Conservation (phyloP, 2,888 invertebrate genomes). For the Horisme vitalbata region DNA sequence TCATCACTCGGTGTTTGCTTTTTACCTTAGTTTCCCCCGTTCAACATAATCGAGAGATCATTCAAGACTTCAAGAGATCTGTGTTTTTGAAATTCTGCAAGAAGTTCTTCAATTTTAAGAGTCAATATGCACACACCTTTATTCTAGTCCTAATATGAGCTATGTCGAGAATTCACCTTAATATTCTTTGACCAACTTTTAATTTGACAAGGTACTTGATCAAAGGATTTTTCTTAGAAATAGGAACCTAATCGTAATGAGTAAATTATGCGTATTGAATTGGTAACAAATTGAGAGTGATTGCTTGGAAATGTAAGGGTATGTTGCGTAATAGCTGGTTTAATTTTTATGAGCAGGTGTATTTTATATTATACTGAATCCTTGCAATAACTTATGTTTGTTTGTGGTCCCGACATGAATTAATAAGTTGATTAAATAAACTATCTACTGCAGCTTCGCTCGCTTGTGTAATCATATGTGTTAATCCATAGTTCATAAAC, state of each 20-base stretch:
- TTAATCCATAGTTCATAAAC: no score
- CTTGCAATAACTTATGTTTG: no score
- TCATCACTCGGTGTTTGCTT: no score
- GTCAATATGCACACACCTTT: conserved; percentile 7
- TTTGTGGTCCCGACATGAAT: no score
- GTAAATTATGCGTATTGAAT: conserved; percentile 27
- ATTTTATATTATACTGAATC: neutral
- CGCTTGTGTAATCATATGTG: no score
- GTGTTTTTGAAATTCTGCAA: no score
- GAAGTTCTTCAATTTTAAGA: no score
- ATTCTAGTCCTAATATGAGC: conserved; percentile 41
- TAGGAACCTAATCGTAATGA: conserved; percentile 24
- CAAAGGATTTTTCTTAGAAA: neutral
- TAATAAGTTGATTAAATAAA: no score
- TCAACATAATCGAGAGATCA: no score
- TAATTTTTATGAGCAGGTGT: neutral
- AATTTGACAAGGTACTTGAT: conserved; percentile 30
- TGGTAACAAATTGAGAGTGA: conserved; percentile 31
- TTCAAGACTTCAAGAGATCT: no score
- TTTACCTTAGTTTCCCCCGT: no score
- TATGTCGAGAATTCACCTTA: conserved; percentile 32
- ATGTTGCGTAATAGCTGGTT: conserved; percentile 20
- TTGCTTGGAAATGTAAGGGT: conserved; percentile 29
- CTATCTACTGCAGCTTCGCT: no score
- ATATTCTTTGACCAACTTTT: conserved; percentile 19